Conservation (phyloP, 2,113 vertebrate genomes). For the Cottus gobio region DNA sequence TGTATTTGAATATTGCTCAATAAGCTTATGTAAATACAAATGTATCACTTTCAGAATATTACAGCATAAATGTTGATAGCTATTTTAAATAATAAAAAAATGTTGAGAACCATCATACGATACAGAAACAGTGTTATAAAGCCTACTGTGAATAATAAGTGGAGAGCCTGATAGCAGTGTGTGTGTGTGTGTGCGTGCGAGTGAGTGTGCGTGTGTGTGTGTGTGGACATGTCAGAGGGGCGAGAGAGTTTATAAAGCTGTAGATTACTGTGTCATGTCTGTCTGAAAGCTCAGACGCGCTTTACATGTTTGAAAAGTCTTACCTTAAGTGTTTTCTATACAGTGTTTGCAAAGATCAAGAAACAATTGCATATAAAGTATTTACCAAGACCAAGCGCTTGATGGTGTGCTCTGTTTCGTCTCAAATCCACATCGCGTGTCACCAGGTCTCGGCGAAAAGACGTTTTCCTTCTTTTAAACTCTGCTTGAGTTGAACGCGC, state of each 20-base stretch:
- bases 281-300: conserved; percentile 80
- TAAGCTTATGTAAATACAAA: conserved; percentile 82
- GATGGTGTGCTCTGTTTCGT: conserved; percentile 62
- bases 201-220: conserved; percentile 46
- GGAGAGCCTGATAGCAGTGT: conserved; percentile 61
- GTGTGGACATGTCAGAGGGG: conserved; percentile 48
- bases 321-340: conserved; percentile 84
- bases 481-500: conserved; percentile 26
- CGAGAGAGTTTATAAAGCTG: conserved; percentile 74
- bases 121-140: conserved; percentile 77
- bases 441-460: conserved; percentile 4
- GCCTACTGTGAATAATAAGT: conserved; percentile 77
- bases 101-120: conserved; percentile 65
- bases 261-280: conserved; percentile 81
- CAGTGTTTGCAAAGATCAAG: conserved; percentile 87
- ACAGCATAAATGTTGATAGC: conserved; percentile 76
- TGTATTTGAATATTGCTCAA: conserved; percentile 79
- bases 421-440: conserved; percentile 15
- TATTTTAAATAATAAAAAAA: conserved; percentile 76
- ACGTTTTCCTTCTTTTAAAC: conserved; percentile 10
- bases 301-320: conserved; percentile 79
- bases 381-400: conserved; percentile 79
- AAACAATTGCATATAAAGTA: conserved; percentile 85
- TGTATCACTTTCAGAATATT: conserved; percentile 81
- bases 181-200: conserved; percentile 51